Base-by-base conservation (phyloP, 2,113 vertebrate genomes). In the Ailurus styani region DNA sequence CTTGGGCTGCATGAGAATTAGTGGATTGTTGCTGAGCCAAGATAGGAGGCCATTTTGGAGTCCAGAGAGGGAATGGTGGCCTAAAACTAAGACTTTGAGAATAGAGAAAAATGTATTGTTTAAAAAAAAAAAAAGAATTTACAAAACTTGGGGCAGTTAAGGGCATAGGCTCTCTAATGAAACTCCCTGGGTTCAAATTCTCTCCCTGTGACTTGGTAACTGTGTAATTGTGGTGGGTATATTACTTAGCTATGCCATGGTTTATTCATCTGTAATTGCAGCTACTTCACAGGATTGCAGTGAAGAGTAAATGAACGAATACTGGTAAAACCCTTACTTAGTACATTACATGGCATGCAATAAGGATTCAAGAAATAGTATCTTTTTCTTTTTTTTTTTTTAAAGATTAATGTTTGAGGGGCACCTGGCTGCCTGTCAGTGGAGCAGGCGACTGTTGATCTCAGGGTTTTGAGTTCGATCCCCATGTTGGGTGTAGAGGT, bases 301-400 rank as follows among this genome's bases (percentile, higher is more conserved):
- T 94, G 75, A 94, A 86, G 70, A 68, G n/a, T 47, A 62, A 81
- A 70, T 93, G n/a, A 72, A 52, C 73, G 75, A 83, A 64, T 93
- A 37, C 60, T 90, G 40, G 7, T 81, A 50, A 87, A 90, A 93
- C 47, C 18, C 31, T 90, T 31, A 47, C 42, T 47, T 77, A 31
- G 73, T 47, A 47, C 8, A 18, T 77, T 47, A 31, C 15, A 18
- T 31, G 73, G 42, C 42, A 47, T 31, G 42, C 42, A 84, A 45
- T 90, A 87, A 95, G n/a, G 60, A 89, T 40, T 89, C 21, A 79
- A 82, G 15, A 90, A 50, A 21, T 52, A 21, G 45, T 66, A 34
- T 29, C 60, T 31, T 31, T 64, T 34, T 64, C n/a, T 15, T 14
- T 31, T 64, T 14, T 40, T 40, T 40, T 72, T 72, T 72, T 25